Percentiles rank a stretch among this genome's conserved stretches.
Evolutionary conservation across 2,797 vertebrate genomes (phyloP).

Genomic region (Nyctalus aviator): DNA sequence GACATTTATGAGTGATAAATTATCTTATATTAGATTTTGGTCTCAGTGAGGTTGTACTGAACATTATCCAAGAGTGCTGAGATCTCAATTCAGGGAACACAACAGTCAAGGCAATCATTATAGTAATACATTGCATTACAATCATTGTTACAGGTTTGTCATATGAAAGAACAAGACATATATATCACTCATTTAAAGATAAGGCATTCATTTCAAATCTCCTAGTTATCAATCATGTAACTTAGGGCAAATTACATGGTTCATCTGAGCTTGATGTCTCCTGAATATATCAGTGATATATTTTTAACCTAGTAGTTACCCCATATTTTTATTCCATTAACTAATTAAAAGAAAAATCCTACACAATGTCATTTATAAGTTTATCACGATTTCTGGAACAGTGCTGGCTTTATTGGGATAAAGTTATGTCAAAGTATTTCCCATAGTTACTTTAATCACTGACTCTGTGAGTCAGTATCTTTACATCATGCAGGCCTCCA

Average conservation of each 20-base stretch:
- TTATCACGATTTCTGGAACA: background rate
- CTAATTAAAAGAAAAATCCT: background rate
- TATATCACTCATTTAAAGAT: background rate
- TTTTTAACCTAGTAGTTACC: background rate
- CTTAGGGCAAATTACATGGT: background rate
- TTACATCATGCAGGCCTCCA: background rate
- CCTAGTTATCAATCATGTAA: background rate
- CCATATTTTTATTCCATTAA: background rate
- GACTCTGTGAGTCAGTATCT: background rate
- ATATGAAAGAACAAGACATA: background rate
- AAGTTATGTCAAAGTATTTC: background rate
- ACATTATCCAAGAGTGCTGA: background rate
- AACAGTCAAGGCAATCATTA: accelerated
- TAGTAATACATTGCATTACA: too few relatives aligned
- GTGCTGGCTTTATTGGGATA: background rate
- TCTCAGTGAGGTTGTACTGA: background rate
- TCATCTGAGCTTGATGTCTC: background rate
- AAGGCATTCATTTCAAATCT: background rate
- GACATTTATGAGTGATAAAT: background rate
- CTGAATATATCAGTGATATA: background rate
- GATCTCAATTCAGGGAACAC: background rate
- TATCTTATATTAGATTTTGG: background rate
- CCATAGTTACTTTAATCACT: background rate
- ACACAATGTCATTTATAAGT: background rate
- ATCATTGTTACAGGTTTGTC: background rate